Evolutionary conservation across 2,797 vertebrate species (phyloP).

Genomic region (Lagocephalus sceleratus): DNA sequence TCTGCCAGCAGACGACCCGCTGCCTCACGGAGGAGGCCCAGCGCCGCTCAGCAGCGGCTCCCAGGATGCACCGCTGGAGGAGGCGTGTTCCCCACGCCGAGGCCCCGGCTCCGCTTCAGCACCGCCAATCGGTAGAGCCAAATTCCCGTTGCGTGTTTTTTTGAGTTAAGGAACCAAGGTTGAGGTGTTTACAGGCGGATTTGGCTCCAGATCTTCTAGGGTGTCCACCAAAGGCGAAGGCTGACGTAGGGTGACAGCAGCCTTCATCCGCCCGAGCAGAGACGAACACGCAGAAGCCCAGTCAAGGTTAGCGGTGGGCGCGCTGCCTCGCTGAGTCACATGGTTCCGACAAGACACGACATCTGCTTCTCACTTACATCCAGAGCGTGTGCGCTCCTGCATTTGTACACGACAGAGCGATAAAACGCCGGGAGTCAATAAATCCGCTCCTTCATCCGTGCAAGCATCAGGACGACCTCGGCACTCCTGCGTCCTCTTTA

Average conservation of each 20-base stretch:
- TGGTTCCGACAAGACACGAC: slow-evolving; percentile 18
- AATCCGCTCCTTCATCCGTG: slow-evolving; percentile 20
- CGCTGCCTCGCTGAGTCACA: slow-evolving; percentile 19
- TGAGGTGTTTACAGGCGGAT: too few relatives aligned
- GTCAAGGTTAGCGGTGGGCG: slow-evolving; percentile 27
- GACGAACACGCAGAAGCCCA: slow-evolving; percentile 12
- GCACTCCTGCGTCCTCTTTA: slow-evolving; percentile 45
- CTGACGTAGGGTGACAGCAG: background rate
- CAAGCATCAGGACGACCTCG: slow-evolving; percentile 30
- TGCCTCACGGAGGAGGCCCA: slow-evolving; percentile 3
- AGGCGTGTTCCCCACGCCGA: slow-evolving; percentile 1
- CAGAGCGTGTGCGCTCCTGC: slow-evolving; percentile 34
- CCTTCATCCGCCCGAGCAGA: slow-evolving; percentile 4
- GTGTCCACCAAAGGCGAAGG: slow-evolving; percentile 5
- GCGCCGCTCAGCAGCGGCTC: slow-evolving; percentile 15
- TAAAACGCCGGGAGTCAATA: slow-evolving; percentile 38
- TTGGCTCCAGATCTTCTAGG: background rate
- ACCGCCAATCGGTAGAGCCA: too few relatives aligned
- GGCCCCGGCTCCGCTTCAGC: too few relatives aligned
- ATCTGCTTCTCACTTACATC: slow-evolving; percentile 22
- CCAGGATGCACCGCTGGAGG: slow-evolving; percentile 34
- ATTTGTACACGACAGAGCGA: slow-evolving; percentile 41
- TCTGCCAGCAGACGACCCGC: background rate
- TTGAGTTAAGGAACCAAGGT: background rate
- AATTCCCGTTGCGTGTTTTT: too few relatives aligned